A percentile compares a stretch with the other conserved stretches of the same genome.
Evolutionary conservation across 2,113 vertebrate genomes (phyloP).

Genomic region (Ophiodon elongatus): DNA sequence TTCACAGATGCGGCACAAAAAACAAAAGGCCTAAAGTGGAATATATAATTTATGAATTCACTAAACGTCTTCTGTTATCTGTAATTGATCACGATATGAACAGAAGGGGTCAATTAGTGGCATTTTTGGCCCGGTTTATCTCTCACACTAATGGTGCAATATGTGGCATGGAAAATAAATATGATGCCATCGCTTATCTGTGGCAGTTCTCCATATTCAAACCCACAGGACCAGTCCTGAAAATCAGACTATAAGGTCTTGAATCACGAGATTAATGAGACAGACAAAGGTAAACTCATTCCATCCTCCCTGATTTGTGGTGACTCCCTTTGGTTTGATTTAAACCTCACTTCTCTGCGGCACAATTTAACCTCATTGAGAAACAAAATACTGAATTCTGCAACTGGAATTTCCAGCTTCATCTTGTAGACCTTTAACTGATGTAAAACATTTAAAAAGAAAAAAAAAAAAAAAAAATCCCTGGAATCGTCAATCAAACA

Average conservation of each 20-base stretch:
- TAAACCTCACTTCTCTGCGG: constrained; percentile 44
- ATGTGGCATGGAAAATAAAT: constrained; percentile 55
- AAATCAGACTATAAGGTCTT: constrained; percentile 50
- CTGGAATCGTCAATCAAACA: constrained; percentile 59
- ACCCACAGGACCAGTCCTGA: constrained; percentile 49
- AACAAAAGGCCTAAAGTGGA: constrained; percentile 20
- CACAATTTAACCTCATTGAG: constrained; percentile 26
- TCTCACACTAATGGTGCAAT: constrained; percentile 39
- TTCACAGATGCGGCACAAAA: constrained; percentile 9
- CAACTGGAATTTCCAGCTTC: constrained; percentile 15
- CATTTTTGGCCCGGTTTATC: constrained; percentile 46
- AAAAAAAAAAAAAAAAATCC: constrained; percentile 13
- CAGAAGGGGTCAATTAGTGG: constrained; percentile 65
- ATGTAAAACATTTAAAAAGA: constrained; percentile 20
- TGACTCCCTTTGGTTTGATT: constrained; percentile 66
- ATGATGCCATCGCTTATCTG: constrained; percentile 55
- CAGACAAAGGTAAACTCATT: constrained; percentile 71
- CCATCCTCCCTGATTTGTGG: constrained; percentile 56
- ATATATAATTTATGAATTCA: constrained; percentile 47
- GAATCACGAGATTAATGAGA: constrained; percentile 76
- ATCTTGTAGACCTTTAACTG: constrained; percentile 26
- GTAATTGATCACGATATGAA: constrained; percentile 67
- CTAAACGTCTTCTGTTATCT: constrained; percentile 46
- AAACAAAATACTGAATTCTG: constrained; percentile 30
- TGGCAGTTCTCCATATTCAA: constrained; percentile 60